A percentile compares a stretch with the other conserved stretches of the same genome.
Conservation (phyloP, 2,113 vertebrate species). For the Callorhinus ursinus region DNA sequence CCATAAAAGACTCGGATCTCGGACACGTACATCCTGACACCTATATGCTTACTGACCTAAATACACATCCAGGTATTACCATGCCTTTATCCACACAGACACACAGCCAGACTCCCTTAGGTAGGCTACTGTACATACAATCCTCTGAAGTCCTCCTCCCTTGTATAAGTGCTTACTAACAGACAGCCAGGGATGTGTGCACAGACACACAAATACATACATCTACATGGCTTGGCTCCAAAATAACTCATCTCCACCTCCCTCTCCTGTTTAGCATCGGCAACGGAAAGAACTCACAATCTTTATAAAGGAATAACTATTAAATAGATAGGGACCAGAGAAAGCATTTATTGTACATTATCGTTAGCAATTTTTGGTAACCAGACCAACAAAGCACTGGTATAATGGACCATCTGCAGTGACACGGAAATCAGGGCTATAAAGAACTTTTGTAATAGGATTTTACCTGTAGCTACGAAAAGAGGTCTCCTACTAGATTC, state of each 20-base stretch:
- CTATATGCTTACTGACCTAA: not conserved
- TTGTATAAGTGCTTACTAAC: not conserved
- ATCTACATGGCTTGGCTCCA: not conserved
- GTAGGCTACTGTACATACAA: not conserved
- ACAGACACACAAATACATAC: not conserved
- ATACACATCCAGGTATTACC: not conserved
- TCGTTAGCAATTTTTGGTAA: constrained; percentile 47
- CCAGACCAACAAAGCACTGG: constrained; percentile 46
- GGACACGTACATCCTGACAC: not conserved
- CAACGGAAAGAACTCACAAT: not conserved
- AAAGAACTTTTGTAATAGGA: not conserved
- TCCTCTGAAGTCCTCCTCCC: not conserved
- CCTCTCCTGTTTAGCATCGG: not conserved
- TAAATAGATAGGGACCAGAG: constrained; percentile 23
- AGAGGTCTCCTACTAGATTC: constrained; percentile 14
- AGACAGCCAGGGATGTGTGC: not conserved
- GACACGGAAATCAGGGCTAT: not conserved
- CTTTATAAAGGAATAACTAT: constrained; percentile 8
- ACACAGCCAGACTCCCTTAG: not conserved
- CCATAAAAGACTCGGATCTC: not conserved
- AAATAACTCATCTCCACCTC: not conserved
- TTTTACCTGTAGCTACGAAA: constrained; percentile 53
- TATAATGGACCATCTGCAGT: constrained; percentile 40
- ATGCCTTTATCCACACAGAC: not conserved
- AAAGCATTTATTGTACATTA: constrained; percentile 37